A percentile compares a stretch with the other conserved stretches of the same genome.
These are phyloP conservation scores for Apamea crenata DNA, from an alignment of 2,888 invertebrate genomes.

Conservation along the genomic window DNA sequence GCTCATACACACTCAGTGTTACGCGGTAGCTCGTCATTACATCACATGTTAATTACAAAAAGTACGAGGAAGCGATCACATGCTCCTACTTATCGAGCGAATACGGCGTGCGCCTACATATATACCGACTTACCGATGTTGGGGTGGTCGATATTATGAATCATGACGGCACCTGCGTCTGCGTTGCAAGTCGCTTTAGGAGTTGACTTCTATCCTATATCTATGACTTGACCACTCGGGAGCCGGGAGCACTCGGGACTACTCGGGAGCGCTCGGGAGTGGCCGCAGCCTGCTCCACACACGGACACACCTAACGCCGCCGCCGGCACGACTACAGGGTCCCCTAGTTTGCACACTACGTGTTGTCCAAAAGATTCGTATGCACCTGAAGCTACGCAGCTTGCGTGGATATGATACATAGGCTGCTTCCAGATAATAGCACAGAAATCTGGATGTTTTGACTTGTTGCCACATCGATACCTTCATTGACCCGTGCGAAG, in stretches of 20 bases:
- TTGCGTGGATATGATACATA: neutral
- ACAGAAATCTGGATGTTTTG: neutral
- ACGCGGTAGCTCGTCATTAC: neutral
- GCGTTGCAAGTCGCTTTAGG: neutral
- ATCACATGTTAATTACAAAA: neutral
- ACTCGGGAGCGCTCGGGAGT: neutral
- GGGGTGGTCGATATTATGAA: neutral
- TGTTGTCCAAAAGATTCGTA: neutral
- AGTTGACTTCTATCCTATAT: no score
- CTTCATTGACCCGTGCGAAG: neutral
- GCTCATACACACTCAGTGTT: neutral
- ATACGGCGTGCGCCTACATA: neutral
- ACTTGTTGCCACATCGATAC: neutral
- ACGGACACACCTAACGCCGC: no score
- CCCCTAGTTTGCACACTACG: neutral
- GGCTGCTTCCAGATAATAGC: neutral
- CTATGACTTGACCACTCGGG: neutral
- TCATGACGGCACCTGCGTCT: neutral
- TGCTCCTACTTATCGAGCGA: no score
- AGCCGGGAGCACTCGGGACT: neutral
- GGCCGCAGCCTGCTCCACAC: no score
- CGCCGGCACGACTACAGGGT: no score
- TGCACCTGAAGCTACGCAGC: neutral
- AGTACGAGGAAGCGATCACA: constrained; percentile 1
- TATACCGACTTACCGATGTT: neutral